Conservation (phyloP, 1,140 invertebrate genomes). For the Chymomyza costata region DNA sequence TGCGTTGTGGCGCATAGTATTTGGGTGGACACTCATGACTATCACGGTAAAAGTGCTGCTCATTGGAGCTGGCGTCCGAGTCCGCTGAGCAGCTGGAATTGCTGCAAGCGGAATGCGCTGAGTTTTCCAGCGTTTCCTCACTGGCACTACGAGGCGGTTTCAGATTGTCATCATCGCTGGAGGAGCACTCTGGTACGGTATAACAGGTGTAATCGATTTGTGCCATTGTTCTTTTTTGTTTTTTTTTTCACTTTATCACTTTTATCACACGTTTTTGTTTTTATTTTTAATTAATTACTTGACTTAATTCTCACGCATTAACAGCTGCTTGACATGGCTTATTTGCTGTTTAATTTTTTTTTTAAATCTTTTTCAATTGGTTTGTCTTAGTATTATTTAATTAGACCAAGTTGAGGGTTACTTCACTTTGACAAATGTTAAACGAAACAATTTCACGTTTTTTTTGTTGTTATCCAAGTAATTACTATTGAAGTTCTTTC, state of each 20-base stretch:
- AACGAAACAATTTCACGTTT: slow-evolving; percentile 49
- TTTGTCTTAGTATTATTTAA: slow-evolving; percentile 10
- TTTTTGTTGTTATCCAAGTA: slow-evolving; percentile 22
- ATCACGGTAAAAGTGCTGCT: slow-evolving; percentile 46
- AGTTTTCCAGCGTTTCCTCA: slow-evolving; percentile 52
- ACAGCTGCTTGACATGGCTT: neutral
- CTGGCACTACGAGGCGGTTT: slow-evolving; percentile 19
- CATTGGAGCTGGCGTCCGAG: slow-evolving; percentile 53
- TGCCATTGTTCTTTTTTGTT: slow-evolving; percentile 38
- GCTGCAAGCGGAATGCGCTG: slow-evolving; percentile 27
- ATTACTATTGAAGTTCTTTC: slow-evolving; percentile 29
- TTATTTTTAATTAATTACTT: slow-evolving; percentile 54
- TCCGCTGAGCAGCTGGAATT: slow-evolving; percentile 35
- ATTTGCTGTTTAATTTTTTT: slow-evolving; percentile 2
- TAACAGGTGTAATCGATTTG: slow-evolving; percentile 69
- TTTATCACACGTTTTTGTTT: slow-evolving; percentile 26
- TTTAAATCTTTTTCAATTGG: slow-evolving; percentile 8
- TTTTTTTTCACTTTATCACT: slow-evolving; percentile 19
- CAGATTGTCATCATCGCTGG: slow-evolving; percentile 35
- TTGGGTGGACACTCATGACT: slow-evolving; percentile 25
- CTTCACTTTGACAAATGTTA: slow-evolving; percentile 53
- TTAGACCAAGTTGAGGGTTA: no score
- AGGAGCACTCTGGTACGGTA: slow-evolving; percentile 64
- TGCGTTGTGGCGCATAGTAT: slow-evolving; percentile 39
- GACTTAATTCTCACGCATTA: slow-evolving; percentile 21